Percentiles rank a stretch among this genome's conserved stretches.
These are phyloP conservation scores for Saguinus imperator DNA, from an alignment of 2,113 vertebrate genomes.

Conservation along the genomic window DNA sequence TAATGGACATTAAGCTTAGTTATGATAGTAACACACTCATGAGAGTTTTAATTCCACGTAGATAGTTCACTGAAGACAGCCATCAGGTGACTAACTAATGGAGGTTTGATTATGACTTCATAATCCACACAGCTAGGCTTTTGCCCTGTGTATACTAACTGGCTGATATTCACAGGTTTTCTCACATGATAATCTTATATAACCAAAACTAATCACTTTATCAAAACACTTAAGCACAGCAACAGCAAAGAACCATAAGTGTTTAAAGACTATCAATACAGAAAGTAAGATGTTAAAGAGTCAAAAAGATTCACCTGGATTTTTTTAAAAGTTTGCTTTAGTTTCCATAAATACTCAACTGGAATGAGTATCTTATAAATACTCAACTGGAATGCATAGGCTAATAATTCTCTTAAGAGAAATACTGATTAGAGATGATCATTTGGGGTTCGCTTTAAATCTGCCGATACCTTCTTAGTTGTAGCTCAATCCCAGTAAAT, in stretches of 20 bases:
- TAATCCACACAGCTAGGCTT: neutral
- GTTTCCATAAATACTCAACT: neutral
- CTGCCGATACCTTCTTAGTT: neutral
- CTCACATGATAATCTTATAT: neutral
- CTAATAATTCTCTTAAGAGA: neutral
- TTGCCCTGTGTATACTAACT: accelerated
- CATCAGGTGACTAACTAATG: neutral
- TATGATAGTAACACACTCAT: neutral
- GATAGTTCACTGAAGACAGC: neutral
- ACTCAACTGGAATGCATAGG: neutral
- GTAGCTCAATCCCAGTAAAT: neutral
- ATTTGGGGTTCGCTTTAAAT: neutral
- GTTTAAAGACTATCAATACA: neutral
- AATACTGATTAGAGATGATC: neutral
- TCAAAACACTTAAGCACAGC: neutral
- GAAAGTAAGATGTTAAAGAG: neutral
- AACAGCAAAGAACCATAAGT: neutral
- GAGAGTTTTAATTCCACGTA: neutral
- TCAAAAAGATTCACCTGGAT: neutral
- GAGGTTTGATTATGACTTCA: neutral
- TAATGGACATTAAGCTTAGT: neutral
- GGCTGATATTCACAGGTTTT: neutral
- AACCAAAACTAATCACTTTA: neutral
- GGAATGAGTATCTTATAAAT: neutral
- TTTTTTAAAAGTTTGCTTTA: neutral